A percentile compares a stretch with the other conserved stretches of the same genome.
Conservation (phyloP, 2,113 vertebrate genomes). For the Phalacrocorax brasilianus region DNA sequence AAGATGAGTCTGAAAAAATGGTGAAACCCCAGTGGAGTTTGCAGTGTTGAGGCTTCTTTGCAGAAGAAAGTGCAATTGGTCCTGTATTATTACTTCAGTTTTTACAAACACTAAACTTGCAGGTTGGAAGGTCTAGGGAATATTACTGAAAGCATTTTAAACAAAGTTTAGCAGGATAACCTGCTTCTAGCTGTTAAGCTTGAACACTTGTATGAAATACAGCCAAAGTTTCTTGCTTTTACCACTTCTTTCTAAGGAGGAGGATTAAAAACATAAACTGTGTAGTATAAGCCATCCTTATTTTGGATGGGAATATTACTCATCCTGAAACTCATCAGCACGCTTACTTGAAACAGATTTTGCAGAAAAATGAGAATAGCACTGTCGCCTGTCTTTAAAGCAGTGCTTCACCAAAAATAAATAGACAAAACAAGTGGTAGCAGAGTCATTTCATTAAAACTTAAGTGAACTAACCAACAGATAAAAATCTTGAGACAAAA, state of each 20-base stretch:
- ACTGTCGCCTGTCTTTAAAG: not conserved
- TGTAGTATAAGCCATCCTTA: not conserved
- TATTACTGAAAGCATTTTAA: not conserved
- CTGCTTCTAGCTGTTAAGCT: not conserved
- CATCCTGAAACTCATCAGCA: not conserved
- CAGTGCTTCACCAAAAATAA: not conserved
- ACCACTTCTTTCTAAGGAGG: not conserved
- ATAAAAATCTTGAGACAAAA: not conserved
- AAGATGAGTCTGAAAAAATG: not conserved
- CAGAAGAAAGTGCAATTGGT: not conserved
- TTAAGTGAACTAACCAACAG: constrained; percentile 18
- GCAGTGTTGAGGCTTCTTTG: not conserved
- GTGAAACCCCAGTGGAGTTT: not conserved
- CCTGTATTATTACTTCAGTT: not conserved
- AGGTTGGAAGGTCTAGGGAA: not conserved
- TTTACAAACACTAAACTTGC: not conserved
- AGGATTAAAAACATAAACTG: not conserved
- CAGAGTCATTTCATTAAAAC: constrained; percentile 11
- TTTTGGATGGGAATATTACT: constrained; percentile 11
- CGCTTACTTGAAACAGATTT: not conserved
- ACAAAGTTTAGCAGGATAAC: not conserved
- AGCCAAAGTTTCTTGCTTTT: not conserved
- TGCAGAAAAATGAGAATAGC: constrained; percentile 38
- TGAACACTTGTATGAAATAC: not conserved
- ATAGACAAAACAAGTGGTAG: not conserved